These are phyloP conservation scores for Sitophilus oryzae DNA, from an alignment of 1,140 invertebrate species.

Conservation along the genomic window DNA sequence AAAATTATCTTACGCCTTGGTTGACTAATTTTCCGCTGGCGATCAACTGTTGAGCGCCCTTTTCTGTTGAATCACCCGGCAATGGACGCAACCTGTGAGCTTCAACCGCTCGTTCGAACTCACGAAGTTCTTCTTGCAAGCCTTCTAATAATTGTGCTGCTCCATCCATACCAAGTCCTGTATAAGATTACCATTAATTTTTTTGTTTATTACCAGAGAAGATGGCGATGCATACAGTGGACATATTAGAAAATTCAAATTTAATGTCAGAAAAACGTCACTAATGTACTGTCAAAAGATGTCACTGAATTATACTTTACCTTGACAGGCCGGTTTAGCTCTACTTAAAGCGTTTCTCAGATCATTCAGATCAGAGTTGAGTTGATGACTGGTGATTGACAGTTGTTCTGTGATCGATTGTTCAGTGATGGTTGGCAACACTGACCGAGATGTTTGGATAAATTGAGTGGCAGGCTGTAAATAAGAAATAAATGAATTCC, in stretches of 20 bases:
- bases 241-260: no score
- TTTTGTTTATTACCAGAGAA: no score
- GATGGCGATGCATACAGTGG: no score
- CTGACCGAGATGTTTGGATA: constrained; percentile 70
- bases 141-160: constrained; percentile 75
- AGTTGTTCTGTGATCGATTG: constrained; percentile 52
- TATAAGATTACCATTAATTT: no score
- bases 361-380: constrained; percentile 71
- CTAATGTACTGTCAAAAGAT: no score
- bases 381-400: constrained; percentile 65
- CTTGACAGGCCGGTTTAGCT: constrained; percentile 80
- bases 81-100: constrained; percentile 68
- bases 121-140: constrained; percentile 75
- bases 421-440: constrained; percentile 81
- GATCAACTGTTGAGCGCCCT: constrained; percentile 65
- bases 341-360: constrained; percentile 70
- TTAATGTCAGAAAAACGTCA: no score
- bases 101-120: constrained; percentile 69
- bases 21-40: constrained; percentile 59
- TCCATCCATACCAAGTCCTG: constrained; percentile 67
- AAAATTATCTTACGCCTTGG: constrained; percentile 44
- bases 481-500: constrained; percentile 19
- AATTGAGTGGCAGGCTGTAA: constrained; percentile 45
- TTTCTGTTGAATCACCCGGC: constrained; percentile 80
- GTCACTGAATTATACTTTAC: constrained; percentile 42